Conservation (phyloP, 2,113 vertebrate species). For the Callaeas wilsoni region DNA sequence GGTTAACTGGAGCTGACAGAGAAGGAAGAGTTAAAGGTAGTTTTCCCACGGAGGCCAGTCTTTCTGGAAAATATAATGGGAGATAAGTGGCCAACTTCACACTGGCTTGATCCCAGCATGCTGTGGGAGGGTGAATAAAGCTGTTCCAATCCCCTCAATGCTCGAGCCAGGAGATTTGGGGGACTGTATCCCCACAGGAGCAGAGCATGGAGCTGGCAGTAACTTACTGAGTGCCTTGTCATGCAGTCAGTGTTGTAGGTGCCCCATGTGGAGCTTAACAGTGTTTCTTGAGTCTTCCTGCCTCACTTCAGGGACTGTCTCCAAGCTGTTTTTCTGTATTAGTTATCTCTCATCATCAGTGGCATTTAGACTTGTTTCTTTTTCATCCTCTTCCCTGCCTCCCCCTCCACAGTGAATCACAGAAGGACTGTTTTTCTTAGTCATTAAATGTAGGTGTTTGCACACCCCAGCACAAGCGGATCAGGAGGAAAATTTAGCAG, state of each 20-base stretch:
- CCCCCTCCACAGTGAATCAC: neutral
- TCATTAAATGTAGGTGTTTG: constrained; percentile 49
- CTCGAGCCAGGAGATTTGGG: neutral
- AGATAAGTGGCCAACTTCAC: neutral
- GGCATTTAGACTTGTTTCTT: constrained; percentile 5
- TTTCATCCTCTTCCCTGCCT: neutral
- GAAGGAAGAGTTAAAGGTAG: neutral
- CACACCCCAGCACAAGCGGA: neutral
- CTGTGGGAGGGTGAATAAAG: neutral
- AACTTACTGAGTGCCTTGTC: neutral
- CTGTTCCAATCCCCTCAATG: neutral
- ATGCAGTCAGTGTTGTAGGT: neutral
- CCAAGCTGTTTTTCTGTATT: neutral
- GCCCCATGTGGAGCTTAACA: neutral
- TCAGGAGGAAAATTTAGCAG: constrained; percentile 13
- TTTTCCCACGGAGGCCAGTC: neutral
- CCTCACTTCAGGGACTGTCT: neutral
- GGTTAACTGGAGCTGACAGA: neutral
- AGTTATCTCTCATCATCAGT: neutral
- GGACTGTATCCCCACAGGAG: neutral
- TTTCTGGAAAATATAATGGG: neutral
- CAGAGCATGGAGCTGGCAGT: fast-evolving
- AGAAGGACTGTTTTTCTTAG: constrained; percentile 23
- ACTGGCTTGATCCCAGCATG: neutral
- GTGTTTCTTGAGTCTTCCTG: neutral